These are phyloP conservation scores for Gasteruption jaculator DNA, from an alignment of 2,888 invertebrate species.

Conservation along the genomic window DNA sequence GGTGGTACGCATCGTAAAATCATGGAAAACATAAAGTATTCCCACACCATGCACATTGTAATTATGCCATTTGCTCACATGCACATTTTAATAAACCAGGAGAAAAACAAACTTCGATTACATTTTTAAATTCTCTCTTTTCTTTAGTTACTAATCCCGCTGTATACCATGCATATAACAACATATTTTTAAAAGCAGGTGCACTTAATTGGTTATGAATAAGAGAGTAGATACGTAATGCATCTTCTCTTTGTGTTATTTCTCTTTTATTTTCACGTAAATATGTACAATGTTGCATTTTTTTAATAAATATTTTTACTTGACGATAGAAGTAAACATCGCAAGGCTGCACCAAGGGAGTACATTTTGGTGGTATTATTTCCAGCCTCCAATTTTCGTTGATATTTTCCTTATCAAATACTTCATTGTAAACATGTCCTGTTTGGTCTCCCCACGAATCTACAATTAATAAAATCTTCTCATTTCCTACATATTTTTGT, in stretches of 20 bases:
- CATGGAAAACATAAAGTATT: constrained; percentile 16
- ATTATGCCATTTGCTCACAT: constrained; percentile 15
- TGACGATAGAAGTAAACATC: constrained; percentile 12
- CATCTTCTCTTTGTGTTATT: constrained; percentile 23
- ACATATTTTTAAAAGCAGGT: constrained; percentile 20
- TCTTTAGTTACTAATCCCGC: constrained; percentile 16
- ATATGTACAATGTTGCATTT: constrained; percentile 18
- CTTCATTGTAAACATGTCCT: constrained; percentile 21
- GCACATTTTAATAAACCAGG: constrained; percentile 11
- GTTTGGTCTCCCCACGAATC: constrained; percentile 25
- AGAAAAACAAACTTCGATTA: constrained; percentile 23
- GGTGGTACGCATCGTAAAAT: constrained; percentile 21
- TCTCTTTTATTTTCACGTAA: constrained; percentile 20
- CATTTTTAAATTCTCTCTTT: constrained; percentile 20
- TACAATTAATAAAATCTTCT: constrained; percentile 21
- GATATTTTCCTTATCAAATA: constrained; percentile 19
- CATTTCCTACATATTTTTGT: constrained; percentile 16
- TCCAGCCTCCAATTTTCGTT: constrained; percentile 20
- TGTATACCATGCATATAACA: constrained; percentile 25
- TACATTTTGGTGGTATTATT: constrained; percentile 26
- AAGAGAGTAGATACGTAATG: constrained; percentile 27
- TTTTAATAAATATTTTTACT: constrained; percentile 15
- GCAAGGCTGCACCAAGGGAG: constrained; percentile 15
- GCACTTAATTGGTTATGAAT: constrained; percentile 23
- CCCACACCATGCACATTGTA: constrained; percentile 18